These are phyloP conservation scores for Dicentrarchus labrax DNA, from an alignment of 2,113 vertebrate species.

Conservation along the genomic window DNA sequence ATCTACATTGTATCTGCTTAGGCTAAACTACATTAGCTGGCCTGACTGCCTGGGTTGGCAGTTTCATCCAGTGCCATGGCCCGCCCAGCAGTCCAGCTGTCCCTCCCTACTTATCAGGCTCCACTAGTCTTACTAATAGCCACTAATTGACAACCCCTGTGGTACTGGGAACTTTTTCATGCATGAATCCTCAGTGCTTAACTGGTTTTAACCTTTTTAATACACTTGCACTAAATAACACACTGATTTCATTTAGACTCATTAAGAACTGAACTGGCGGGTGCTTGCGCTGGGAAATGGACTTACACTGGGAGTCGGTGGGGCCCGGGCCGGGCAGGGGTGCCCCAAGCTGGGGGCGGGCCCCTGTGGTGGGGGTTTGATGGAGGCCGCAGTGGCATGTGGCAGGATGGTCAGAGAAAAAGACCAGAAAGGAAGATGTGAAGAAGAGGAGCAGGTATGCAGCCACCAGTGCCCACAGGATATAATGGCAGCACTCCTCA, in stretches of 20 bases:
- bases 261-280: not conserved
- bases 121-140: not conserved
- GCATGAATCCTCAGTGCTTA: not conserved
- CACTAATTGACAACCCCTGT: not conserved
- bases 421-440: constrained; percentile 84
- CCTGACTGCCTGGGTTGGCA: not conserved
- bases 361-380: constrained; percentile 68
- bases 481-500: constrained; percentile 82
- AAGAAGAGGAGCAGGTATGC: constrained; percentile 85
- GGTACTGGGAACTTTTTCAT: not conserved
- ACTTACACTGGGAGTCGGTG: constrained; percentile 88
- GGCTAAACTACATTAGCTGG: not conserved
- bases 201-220: not conserved
- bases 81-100: not conserved
- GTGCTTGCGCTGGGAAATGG: not conserved
- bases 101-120: not conserved
- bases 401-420: constrained; percentile 84
- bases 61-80: not conserved
- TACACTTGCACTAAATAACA: not conserved
- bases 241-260: not conserved
- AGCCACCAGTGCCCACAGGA: constrained; percentile 80
- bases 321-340: constrained; percentile 73
- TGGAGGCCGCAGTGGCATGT: constrained; percentile 77
- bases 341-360: constrained; percentile 51
- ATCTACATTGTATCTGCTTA: not conserved